Conservation (phyloP, 2,113 vertebrate genomes). For the Pogona vitticeps region DNA sequence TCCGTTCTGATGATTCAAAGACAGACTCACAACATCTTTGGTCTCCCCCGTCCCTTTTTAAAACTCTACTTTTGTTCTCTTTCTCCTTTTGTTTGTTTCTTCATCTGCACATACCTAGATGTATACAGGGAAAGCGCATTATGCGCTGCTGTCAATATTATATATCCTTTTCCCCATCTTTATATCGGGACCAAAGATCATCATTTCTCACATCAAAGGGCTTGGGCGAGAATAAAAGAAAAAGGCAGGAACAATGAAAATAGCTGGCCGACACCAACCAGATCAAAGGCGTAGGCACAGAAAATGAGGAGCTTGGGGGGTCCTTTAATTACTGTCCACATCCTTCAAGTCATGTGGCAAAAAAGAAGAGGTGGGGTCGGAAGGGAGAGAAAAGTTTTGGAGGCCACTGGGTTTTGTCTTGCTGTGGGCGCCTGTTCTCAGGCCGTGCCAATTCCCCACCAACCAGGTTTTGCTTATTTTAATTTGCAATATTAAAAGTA, state of each 20-base stretch:
- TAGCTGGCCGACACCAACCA: constrained; percentile 86
- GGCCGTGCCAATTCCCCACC: constrained; percentile 81
- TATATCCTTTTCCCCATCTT: constrained; percentile 73
- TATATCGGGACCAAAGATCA: constrained; percentile 85
- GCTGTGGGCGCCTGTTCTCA: constrained; percentile 79
- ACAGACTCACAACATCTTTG: constrained; percentile 56
- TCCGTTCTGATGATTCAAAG: not conserved
- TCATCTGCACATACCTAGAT: not conserved
- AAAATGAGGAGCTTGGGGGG: constrained; percentile 90
- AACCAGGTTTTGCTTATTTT: constrained; percentile 71
- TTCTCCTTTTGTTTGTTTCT: too few relatives aligned
- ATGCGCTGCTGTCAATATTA: constrained; percentile 75
- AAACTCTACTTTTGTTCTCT: constrained; percentile 66
- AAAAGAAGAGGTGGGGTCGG: constrained; percentile 59
- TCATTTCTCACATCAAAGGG: constrained; percentile 90
- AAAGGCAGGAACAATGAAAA: constrained; percentile 85
- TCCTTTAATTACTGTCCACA: constrained; percentile 95
- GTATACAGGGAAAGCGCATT: constrained; percentile 78
- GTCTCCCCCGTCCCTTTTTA: constrained; percentile 71
- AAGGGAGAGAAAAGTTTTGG: constrained; percentile 82
- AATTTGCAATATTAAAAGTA: constrained; percentile 70
- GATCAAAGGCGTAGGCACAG: constrained; percentile 91
- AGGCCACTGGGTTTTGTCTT: constrained; percentile 85
- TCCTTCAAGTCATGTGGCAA: constrained; percentile 86
- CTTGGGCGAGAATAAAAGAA: constrained; percentile 83